Evolutionary conservation across 2,888 invertebrate genomes (phyloP), one percentile per base, ranked within the genome.

Genomic region (Hymenopus coronatus): DNA sequence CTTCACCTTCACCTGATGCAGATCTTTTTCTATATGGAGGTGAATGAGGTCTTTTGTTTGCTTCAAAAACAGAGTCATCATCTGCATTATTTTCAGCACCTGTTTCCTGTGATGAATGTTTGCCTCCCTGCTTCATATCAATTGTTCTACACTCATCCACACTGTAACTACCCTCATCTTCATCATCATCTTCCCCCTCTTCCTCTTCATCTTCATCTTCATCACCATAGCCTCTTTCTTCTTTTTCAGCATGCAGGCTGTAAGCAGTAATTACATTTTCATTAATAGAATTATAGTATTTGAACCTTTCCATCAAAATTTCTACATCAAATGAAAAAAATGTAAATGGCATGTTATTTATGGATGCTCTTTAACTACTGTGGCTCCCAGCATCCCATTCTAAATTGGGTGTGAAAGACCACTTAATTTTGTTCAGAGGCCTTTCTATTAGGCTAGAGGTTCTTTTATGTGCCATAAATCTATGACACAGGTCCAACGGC

Each of bases 171-270:
- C 54, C 86, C 6, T 86, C 85, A 33, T 84, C 28, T 81, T 27
- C 30, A 33, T 70, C 70, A 81, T 28, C 81, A 28, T 86, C 84
- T n/a, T 27, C 70, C 7, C 30, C 33, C 4, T 84, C 84, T n/a
- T 88, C 84, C 28, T 89, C 46, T n/a, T 89, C 90, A 8, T 82
- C 54, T 27, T 88, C 85, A 20, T 28, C 81, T 15, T 88, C 87
- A 46, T 83, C 90, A 46, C 90, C 91, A 82, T 90, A 89, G 70
- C 90, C 90, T 87, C 90, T 90, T 89, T 92, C 92, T 85, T 90
- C 90, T 85, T 90, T 89, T 30, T 90, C 90, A 28, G 90, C 90
- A 70, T 91, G 93, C 91, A 54, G 93, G 92, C 93, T 94, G 91
- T 89, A 92, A 91, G 28, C 87, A 30, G 28, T 15, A 85, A 88